Base-by-base conservation (phyloP, 2,797 vertebrate species). In the Sebastes oblongus region DNA sequence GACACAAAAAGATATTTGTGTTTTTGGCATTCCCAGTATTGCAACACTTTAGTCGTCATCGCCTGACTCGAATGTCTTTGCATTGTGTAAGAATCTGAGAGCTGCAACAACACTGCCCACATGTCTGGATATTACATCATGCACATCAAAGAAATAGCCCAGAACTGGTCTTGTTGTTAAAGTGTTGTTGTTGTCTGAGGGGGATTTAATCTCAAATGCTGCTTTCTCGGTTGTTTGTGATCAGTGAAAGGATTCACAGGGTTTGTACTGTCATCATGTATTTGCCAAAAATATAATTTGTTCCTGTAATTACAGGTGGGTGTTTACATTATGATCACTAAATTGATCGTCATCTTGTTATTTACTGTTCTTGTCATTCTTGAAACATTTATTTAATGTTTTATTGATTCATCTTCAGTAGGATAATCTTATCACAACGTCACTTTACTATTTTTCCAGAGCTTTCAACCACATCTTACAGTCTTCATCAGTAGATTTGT, bases 81-180 rank as follows among this genome's bases (percentile, higher is more conserved):
- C 22, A 18, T 83, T 85, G 77, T 81, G 66, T 22, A 81, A 84
- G 72, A 80, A 1, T 73, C 11, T 24, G 50, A 66, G 34, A 32
- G 72, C 70, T 69, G 77, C 18, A 75, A 14, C 29, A 78, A 74
- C 54, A 22, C 72, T 25, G 32, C 4, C 22, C 18, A 4, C 8
- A 66, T 61, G 76, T 61, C 54, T 68, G 66, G 50, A 75, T 76
- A 66, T 77, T 46, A 77, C 77, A 73, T 14, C 74, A 71, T 14
- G 3, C 61, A 29, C 59, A 32, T 84, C 30, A 54, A 11, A 83
- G 25, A 24, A 25, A 3, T 0, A 9, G 0, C 1, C n/a, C 27
- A 8, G 14, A 20, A 20, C 54, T 82, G 1, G 0, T 62, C 4
- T 36, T 62, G 27, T 59, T 60, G 52, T 65, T 72, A 25, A 34